Evolutionary conservation across 2,797 vertebrate genomes (phyloP).

Genomic region (Centroberyx gerrardi): DNA sequence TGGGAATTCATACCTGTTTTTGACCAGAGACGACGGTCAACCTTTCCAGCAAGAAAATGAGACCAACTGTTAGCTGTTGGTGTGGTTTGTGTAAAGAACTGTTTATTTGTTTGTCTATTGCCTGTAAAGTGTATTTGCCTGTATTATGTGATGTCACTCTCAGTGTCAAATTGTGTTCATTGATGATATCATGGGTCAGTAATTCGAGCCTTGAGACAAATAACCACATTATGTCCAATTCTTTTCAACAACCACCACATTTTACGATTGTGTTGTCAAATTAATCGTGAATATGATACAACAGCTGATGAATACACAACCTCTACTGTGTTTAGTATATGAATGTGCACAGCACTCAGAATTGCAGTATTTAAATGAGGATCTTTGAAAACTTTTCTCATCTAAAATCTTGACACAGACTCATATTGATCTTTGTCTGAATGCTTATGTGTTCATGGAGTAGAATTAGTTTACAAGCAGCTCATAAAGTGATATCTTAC

Average conservation of each 20-base stretch:
- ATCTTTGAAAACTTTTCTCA: background rate
- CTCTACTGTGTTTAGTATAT: background rate
- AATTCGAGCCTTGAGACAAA: background rate
- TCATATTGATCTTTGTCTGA: background rate
- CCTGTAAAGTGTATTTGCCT: background rate
- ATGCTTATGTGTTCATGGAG: background rate
- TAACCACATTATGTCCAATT: background rate
- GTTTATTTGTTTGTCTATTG: background rate
- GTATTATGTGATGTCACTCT: background rate
- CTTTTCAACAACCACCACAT: background rate
- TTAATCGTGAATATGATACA: constrained; percentile 7
- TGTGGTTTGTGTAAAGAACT: constrained; percentile 1
- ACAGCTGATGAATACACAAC: background rate
- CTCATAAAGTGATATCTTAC: constrained; percentile 15
- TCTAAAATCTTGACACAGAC: background rate
- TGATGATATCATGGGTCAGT: constrained; percentile 7
- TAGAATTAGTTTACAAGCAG: constrained; percentile 21
- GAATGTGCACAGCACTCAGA: background rate
- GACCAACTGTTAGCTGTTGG: constrained; percentile 76
- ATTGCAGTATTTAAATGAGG: background rate
- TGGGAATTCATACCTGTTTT: constrained; percentile 49
- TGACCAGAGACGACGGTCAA: constrained; percentile 73
- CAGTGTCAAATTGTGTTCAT: constrained; percentile 36
- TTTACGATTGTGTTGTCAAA: background rate
- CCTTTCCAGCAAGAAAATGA: constrained; percentile 68